Conservation (phyloP, 2,888 invertebrate genomes). For the Agelastica alni region DNA sequence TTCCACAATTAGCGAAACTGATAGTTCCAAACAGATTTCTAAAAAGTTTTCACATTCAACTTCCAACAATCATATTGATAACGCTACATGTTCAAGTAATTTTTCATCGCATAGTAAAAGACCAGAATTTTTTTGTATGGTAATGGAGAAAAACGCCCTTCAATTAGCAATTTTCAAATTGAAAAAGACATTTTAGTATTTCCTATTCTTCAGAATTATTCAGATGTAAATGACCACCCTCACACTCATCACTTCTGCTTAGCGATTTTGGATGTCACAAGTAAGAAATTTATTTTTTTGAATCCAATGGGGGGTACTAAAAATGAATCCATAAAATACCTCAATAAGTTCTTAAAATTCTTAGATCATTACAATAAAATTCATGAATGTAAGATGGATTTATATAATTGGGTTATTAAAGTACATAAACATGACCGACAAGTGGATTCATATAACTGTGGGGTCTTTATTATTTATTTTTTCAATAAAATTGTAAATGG, state of each 20-base stretch:
- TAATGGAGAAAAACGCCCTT: not conserved
- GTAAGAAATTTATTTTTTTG: constrained; percentile 5
- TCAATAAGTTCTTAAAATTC: not conserved
- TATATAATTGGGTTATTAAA: too few relatives aligned
- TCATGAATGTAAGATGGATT: too few relatives aligned
- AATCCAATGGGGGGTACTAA: constrained; percentile 1
- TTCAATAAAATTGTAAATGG: not conserved
- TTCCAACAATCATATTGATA: too few relatives aligned
- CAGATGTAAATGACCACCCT: not conserved
- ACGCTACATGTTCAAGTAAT: too few relatives aligned
- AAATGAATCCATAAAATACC: constrained; percentile 3
- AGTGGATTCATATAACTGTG: constrained; percentile 4
- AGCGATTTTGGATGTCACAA: not conserved
- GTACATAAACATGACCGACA: too few relatives aligned
- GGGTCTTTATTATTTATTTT: constrained; percentile 5
- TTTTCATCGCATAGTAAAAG: too few relatives aligned
- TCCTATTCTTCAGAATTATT: too few relatives aligned
- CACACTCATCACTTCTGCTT: not conserved
- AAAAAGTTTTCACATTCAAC: too few relatives aligned
- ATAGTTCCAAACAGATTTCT: too few relatives aligned
- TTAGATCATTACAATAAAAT: too few relatives aligned
- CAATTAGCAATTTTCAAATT: too few relatives aligned
- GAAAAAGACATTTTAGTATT: not conserved
- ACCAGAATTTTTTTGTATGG: constrained; percentile 4
- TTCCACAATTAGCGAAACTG: too few relatives aligned